A percentile compares a stretch with the other conserved stretches of the same genome.
These are phyloP conservation scores for Minunthozetes semirufus DNA, from an alignment of 2,888 invertebrate species.

Conservation along the genomic window DNA sequence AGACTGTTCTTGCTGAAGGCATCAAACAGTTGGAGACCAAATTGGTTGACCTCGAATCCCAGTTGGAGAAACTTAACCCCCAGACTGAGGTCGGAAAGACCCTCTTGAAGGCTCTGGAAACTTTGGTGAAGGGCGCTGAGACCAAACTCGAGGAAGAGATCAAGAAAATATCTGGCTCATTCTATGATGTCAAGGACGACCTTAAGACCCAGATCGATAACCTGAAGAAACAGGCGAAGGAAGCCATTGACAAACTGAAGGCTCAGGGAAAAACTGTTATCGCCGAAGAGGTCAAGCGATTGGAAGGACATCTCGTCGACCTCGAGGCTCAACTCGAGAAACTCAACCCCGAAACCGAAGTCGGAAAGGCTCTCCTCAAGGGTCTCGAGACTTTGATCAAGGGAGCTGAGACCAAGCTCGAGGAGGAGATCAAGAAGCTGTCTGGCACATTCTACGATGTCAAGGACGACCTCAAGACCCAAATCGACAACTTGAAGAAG, in stretches of 20 bases:
- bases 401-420: background rate
- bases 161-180: constrained; percentile 1
- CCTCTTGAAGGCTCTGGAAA: background rate
- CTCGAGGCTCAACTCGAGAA: background rate
- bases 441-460: no score
- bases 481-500: no score
- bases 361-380: no score
- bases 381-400: background rate
- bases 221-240: no score
- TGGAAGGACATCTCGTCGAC: background rate
- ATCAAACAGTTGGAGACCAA: no score
- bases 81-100: background rate
- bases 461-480: background rate
- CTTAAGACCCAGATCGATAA: background rate
- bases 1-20: no score
- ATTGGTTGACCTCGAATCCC: no score
- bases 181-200: background rate
- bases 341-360: background rate
- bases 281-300: background rate
- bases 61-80: no score
- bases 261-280: background rate
- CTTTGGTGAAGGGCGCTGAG: background rate
- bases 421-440: constrained; percentile 4
- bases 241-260: background rate
- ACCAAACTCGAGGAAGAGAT: constrained; percentile 13